Base-by-base conservation (phyloP, 2,113 vertebrate species). In the Megaceryle maxima region DNA sequence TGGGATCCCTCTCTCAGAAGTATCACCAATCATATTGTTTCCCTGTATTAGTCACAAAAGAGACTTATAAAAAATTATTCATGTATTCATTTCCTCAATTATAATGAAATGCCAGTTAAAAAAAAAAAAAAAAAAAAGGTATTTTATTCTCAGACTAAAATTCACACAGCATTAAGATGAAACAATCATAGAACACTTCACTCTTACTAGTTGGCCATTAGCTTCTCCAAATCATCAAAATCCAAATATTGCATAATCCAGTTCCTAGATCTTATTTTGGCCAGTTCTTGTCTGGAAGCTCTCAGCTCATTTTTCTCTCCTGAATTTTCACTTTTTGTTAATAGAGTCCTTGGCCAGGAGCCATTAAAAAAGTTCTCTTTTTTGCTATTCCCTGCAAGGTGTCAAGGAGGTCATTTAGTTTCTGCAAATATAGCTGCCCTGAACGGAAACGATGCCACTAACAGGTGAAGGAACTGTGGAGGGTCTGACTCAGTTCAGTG, bases 41-140 rank as follows among this genome's bases (percentile, higher is more conserved):
- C 86, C 72, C 74, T 92, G 44, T 55, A 81, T 67, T 78, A 88
- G 43, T 60, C 2, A 0, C 79, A 89, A 75, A 37, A 92, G 77
- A 95, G 60, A 75, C 69, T 84, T 92, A 29, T 5, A 76, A 95
- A 96, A 91, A 80, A 84, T 51, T 77, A 94, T 50, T 87, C 50
- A 77, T 41, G 39, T 12, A 53, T 33, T 81, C 44, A 85, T 55
- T 96, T 94, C 73, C 51, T 66, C 29, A 86, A 44, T 75, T 56
- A 77, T 64, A 95, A 95, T 17, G 50, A 62, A 69, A 92, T 87
- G 11, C n/a, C 5, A 10, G 44, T 31, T 1, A 4, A 77, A 80
- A 70, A 59, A 43, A 70, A 59, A 43, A 41, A 10, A 4, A 33
- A 31, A 59, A 16, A 8, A 6, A 9, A 68, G 15, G 11, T 53